Base-by-base conservation (phyloP, 2,888 invertebrate genomes). In the Yponomeuta evonymella region DNA sequence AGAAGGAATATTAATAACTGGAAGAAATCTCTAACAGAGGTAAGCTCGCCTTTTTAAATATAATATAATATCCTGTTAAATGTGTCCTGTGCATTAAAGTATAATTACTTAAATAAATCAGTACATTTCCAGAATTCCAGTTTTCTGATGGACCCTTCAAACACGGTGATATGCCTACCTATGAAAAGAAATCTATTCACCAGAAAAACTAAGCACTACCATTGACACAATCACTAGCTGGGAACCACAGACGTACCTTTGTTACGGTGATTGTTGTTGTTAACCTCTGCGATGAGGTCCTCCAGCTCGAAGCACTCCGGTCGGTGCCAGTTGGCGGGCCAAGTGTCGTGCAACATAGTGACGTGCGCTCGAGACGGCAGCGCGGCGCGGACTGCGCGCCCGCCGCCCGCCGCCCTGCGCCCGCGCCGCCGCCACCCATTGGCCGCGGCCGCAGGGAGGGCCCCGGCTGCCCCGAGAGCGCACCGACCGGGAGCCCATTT, bases 281-380 rank as follows among this genome's bases (percentile, higher is more conserved):
- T 88, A 73, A 90, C 88, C 74, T 91, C 90, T 0, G 85, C 84
- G 70, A 90, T 86, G 74, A 89, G 79, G 67, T 85, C 87, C 70
- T 89, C 90, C 75, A 90, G 75, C 75, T 88, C 89, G 79, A 80
- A 81, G 73, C 81, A 79, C 75, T 86, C 88, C 63, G 82, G 76
- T 11, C 33, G 68, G 62, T 64, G 64, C 83, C 83, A 85, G 75
- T 72, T 73, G 73, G 79, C 80, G 71, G 78, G 81, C 88, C 87
- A 88, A 43, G 43, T 6, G 74, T 90, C 90, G 84, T 90, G 88
- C 76, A 90, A 79, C 90, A 90, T 90, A 75, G 71, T 81, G 77
- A 8, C 75, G 75, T 75, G 78, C 76, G 74, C 71, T 70, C 75
- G 70, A 73, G 73, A 64, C 75, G 75, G 73, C 74, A 73, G 73